Evolutionary conservation across 2,888 invertebrate genomes (phyloP).

Genomic region (Hedychridium roseum): DNA sequence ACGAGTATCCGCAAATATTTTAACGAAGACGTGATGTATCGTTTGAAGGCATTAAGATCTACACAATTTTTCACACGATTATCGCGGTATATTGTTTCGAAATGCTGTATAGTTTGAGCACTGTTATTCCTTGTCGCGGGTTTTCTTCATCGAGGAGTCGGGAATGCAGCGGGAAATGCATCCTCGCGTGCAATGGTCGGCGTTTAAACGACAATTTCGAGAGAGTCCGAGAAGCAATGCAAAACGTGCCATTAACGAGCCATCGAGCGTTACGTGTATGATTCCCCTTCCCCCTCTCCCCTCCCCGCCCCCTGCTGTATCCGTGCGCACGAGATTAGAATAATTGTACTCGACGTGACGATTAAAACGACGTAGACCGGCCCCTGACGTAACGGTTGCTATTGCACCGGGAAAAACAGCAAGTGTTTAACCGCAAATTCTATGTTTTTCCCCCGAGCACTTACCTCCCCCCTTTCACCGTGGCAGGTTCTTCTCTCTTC

Average conservation of each 20-base stretch:
- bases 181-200: not conserved
- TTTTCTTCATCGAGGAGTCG: not conserved
- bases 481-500: no score
- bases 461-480: no score
- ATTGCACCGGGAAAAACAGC: not conserved
- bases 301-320: no score
- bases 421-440: no score
- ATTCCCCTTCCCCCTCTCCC: no score
- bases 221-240: not conserved
- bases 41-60: no score
- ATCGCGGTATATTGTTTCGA: no score
- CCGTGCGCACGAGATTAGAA: constrained; percentile 8
- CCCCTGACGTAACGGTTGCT: constrained; percentile 21
- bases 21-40: no score
- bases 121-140: constrained; percentile 1
- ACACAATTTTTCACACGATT: no score
- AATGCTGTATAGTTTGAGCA: not conserved
- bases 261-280: constrained; percentile 3
- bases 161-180: not conserved
- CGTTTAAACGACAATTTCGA: constrained; percentile 2
- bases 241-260: not conserved
- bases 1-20: no score
- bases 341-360: constrained; percentile 25
- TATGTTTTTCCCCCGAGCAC: no score
- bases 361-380: constrained; percentile 15